Conservation (phyloP, 2,113 vertebrate genomes). For the Ceyx melanurus region DNA sequence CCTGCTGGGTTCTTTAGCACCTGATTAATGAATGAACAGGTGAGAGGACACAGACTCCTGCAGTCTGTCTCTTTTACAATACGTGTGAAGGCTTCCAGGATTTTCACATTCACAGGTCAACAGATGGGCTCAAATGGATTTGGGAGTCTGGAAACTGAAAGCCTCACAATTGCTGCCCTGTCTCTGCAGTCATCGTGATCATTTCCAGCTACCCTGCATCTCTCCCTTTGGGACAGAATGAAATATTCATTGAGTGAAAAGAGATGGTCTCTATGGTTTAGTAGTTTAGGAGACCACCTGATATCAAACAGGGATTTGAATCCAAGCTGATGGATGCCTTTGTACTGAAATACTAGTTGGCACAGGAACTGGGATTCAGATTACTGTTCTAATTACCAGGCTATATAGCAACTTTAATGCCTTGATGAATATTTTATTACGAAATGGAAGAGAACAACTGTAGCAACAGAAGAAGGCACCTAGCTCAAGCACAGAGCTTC, state of each 20-base stretch:
- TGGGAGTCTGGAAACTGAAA: background rate
- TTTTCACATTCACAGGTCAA: slow-evolving; percentile 28
- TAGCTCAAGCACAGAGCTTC: background rate
- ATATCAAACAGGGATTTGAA: background rate
- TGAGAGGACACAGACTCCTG: slow-evolving; percentile 1
- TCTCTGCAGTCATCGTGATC: background rate
- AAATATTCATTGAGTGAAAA: slow-evolving; percentile 51
- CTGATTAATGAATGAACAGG: slow-evolving; percentile 28
- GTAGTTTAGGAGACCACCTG: background rate
- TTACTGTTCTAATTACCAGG: slow-evolving; percentile 27
- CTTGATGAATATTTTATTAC: slow-evolving; percentile 53
- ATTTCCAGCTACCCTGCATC: background rate
- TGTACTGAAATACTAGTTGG: slow-evolving; percentile 9
- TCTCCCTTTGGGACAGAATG: background rate
- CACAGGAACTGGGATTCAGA: background rate
- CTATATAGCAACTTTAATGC: slow-evolving; percentile 7
- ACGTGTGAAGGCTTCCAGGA: slow-evolving; percentile 24
- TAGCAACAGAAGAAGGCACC: background rate
- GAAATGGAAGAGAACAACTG: background rate
- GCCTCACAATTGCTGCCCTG: background rate
- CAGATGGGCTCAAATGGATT: slow-evolving; percentile 8
- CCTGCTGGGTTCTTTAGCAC: slow-evolving; percentile 35
- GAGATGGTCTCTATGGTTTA: background rate
- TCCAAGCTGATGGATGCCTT: background rate
- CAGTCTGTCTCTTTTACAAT: background rate